A percentile compares a stretch with the other conserved stretches of the same genome.
These are phyloP conservation scores for Hypsibius dujardini DNA, from an alignment of 1,140 invertebrate genomes.

Conservation along the genomic window DNA sequence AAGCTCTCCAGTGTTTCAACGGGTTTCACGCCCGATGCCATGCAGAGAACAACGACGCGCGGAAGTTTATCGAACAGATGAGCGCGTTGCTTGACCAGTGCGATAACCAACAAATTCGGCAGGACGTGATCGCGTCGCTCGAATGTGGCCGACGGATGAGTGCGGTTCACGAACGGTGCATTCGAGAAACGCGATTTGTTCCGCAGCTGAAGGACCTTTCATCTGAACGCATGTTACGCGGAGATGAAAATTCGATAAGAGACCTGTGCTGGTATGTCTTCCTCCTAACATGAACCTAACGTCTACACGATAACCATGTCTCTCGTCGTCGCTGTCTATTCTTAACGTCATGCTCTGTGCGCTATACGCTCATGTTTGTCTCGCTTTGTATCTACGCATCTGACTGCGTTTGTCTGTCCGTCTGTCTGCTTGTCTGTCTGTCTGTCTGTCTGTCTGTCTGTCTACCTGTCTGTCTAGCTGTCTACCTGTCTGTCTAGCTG, in stretches of 20 bases:
- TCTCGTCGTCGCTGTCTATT: too few relatives aligned
- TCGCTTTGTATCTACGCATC: too few relatives aligned
- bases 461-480: too few relatives aligned
- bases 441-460: too few relatives aligned
- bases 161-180: slow-evolving; percentile 6
- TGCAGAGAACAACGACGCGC: background rate
- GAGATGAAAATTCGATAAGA: background rate
- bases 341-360: too few relatives aligned
- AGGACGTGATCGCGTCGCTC: background rate
- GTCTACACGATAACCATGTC: too few relatives aligned
- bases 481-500: too few relatives aligned
- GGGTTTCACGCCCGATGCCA: background rate
- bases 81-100: background rate
- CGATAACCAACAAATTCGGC: slow-evolving; percentile 6
- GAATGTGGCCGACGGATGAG: slow-evolving; percentile 1
- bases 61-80: slow-evolving; percentile 1
- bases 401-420: too few relatives aligned
- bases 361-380: too few relatives aligned
- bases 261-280: background rate
- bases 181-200: slow-evolving; percentile 11
- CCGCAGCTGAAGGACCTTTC: background rate
- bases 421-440: too few relatives aligned
- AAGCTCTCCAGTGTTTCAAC: slow-evolving; percentile 8
- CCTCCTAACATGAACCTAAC: too few relatives aligned
- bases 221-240: background rate